Base-by-base conservation (phyloP, 2,113 vertebrate species). In the Stictonetta naevosa region DNA sequence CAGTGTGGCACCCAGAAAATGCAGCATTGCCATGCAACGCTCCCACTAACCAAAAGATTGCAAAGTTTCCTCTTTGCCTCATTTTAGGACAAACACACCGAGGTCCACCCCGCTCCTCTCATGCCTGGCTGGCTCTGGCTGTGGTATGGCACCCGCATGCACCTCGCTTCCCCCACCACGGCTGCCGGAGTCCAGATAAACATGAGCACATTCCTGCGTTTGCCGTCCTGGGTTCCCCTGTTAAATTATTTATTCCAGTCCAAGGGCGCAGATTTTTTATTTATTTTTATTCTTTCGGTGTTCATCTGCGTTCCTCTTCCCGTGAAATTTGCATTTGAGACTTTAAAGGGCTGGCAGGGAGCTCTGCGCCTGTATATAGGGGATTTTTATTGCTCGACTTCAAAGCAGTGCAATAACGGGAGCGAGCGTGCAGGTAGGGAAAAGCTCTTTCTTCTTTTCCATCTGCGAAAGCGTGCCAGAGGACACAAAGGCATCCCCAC, bases 381-480 rank as follows among this genome's bases (percentile, higher is more conserved):
- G 58, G 28, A 21, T 83, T 94, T 94, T 92, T 95, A 95, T 93
- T 91, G 84, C 90, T 56, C 0, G 0, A 10, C 89, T 91, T 95
- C 91, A 95, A 96, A 95, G 91, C 38, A 40, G 29, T 52, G 77
- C 86, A 91, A 28, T 91, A 96, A 94, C 0, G 0, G 63, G 73
- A 93, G 58, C 0, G 3, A 90, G 36, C 0, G 0, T 22, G 89
- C 95, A 95, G 93, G 94, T 96, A 95, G 75, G 93, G 74, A 85
- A 95, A 95, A 83, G 53, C 22, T 87, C 66, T 92, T 92, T 91
- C 75, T 91, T 91, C 63, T 95, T 82, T 73, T 73, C 75, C 89
- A 79, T 75, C 40, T 90, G 91, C 46, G 33, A 56, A 89, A 93
- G 60, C 0, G 0, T 96, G 87, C 93, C 91, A 93, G 81, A 87